phyloP scores from a whole-genome alignment of 2,888 invertebrate species.

The Sminthurinus aureus region DNA sequence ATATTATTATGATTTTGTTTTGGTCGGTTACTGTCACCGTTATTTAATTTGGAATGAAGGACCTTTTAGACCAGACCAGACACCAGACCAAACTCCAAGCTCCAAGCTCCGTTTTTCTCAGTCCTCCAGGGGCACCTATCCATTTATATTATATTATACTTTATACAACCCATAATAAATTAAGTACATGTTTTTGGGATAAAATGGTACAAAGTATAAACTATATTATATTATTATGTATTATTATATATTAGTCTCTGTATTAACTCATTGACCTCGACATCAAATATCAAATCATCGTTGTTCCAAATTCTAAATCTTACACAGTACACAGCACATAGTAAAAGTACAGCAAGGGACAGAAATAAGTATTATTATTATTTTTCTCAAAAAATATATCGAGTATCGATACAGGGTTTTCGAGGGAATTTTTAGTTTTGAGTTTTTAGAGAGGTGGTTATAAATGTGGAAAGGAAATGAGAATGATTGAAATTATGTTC shows the following conservation, averaged over 20 bases:
- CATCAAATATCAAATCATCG: background rate
- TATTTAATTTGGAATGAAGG: constrained; percentile 20
- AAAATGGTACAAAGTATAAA: background rate
- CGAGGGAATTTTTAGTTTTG: background rate
- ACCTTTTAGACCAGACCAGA: background rate
- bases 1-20: background rate
- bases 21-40: constrained; percentile 10
- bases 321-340: no score
- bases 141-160: no score
- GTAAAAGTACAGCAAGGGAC: no score
- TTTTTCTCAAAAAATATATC: background rate
- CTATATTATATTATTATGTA: background rate
- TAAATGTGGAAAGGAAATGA: background rate
- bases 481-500: background rate
- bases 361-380: no score
- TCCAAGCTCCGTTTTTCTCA: no score
- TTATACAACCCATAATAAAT: background rate
- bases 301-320: background rate
- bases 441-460: background rate
- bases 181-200: background rate
- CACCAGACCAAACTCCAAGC: background rate
- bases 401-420: no score
- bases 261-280: background rate
- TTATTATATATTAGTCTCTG: no score
- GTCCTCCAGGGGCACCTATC: no score